Base-by-base conservation (phyloP, 2,113 vertebrate genomes). In the Indicator maculatus region DNA sequence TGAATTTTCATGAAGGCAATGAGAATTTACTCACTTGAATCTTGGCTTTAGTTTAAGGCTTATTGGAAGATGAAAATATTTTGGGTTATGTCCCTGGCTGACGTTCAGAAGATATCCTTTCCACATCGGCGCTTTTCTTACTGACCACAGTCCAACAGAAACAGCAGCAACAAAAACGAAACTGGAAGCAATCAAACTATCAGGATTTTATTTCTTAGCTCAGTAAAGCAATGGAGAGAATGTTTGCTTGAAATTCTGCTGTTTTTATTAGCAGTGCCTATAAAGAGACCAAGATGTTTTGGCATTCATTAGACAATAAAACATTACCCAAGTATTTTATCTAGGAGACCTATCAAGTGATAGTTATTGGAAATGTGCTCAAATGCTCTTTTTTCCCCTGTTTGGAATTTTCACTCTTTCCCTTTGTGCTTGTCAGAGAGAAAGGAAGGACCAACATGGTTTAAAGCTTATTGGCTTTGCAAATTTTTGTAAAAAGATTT, bases 21-120 rank as follows among this genome's bases (percentile, higher is more conserved):
- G 31, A 3, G 13, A 88, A 83, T 61, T 74, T 76, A 85, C 45
- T 71, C 69, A 27, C 30, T 75, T 58, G 73, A 81, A 71, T 70
- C 31, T 80, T 91, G 85, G 92, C 83, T 93, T 89, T 64, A 77
- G 33, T 78, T 93, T 88, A 76, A 86, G 58, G 76, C 23, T 91
- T 71, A 65, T 12, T 71, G 82, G 41, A 88, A 83, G 75, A 88
- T 71, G 38, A 86, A 88, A 91, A 88, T 76, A 87, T 71, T 86
- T 87, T 80, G 82, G 53, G 44, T 93, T 77, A 50, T 66, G 55
- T 73, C 66, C 38, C 75, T 80, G 52, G 78, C 66, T 61, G 60
- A 41, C 14, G 60, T 70, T 89, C 89, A 92, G 44, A 74, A 92
- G 55, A 24, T 39, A 89, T 72, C 55, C 71, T 76, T 89, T 85